phyloP scores from a whole-genome alignment of 2,888 invertebrate species.

The Peribatodes rhomboidaria region DNA sequence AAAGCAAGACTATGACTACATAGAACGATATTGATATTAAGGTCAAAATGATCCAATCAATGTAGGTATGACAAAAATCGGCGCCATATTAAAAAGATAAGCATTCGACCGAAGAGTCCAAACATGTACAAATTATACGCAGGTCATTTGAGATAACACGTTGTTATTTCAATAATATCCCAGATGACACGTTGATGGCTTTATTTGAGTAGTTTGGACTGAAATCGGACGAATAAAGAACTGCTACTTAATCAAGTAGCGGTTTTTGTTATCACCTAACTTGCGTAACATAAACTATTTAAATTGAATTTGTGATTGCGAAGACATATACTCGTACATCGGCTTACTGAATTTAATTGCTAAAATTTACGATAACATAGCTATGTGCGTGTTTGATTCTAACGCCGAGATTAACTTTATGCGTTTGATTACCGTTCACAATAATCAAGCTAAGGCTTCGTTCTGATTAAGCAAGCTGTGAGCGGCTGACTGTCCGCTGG shows the following conservation, averaged over 20 bases:
- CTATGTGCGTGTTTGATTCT: constrained; percentile 4
- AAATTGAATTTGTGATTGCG: constrained; percentile 12
- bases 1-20: constrained; percentile 6
- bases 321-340: background rate
- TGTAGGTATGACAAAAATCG: background rate
- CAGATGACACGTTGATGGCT: constrained; percentile 1
- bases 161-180: constrained; percentile 27
- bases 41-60: constrained; percentile 5
- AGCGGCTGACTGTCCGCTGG: too few relatives aligned
- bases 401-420: background rate
- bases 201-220: constrained; percentile 12
- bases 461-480: too few relatives aligned
- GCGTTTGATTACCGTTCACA: background rate
- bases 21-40: background rate
- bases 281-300: constrained; percentile 10
- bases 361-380: background rate
- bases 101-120: constrained; percentile 17
- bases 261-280: constrained; percentile 5
- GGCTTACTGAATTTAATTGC: constrained; percentile 8
- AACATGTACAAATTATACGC: constrained; percentile 24
- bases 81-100: constrained; percentile 24
- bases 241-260: too few relatives aligned
- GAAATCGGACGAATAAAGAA: background rate
- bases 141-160: constrained; percentile 26
- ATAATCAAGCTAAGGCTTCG: background rate